Base-by-base conservation (phyloP, 2,797 vertebrate genomes). In the Brachyalestes nurse region DNA sequence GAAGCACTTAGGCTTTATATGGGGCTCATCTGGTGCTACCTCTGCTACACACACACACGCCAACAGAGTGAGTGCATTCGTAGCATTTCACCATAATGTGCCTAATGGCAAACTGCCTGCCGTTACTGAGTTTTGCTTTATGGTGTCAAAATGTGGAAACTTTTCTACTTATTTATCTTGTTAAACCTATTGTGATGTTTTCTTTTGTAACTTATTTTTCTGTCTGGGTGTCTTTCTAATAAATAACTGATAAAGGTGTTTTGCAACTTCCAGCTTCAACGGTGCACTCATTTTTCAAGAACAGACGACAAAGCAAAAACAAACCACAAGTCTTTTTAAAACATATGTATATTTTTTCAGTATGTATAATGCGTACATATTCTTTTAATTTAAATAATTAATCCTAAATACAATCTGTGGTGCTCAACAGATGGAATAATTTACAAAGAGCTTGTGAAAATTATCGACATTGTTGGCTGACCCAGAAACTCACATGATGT, bases 331-430 rank as follows among this genome's bases (percentile, higher is more conserved):
- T 51, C 66, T 69, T 75, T 87, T 78, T 80, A 87, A 86, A 81
- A 87, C 80, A 83, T 85, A 72, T 76, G 61, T 87, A 80, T 87
- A 74, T 79, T 87, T 45, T 83, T 79, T 75, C 80, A 67, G 73
- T 72, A 28, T 82, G 79, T 80, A 75, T 85, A 82, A 82, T 82
- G 86, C 66, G 23, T 85, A 83, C 79, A 85, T 82, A 81, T 42
- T 87, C 76, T 85, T 82, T 66, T 83, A 71, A 87, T 84, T 87
- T 86, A 86, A 85, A 87, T 87, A 85, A 84, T 84, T 66, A 81
- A 78, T 87, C 86, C 86, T 82, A 87, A 85, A 78, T 84, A 87
- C 86, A 85, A 86, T 86, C 80, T 87, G 83, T 87, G 82, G 78
- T 80, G 84, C 77, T 79, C 53, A 76, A 84, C 70, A 73, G 78